phyloP scores from a whole-genome alignment of 2,888 invertebrate species.

The Melanchra persicariae region DNA sequence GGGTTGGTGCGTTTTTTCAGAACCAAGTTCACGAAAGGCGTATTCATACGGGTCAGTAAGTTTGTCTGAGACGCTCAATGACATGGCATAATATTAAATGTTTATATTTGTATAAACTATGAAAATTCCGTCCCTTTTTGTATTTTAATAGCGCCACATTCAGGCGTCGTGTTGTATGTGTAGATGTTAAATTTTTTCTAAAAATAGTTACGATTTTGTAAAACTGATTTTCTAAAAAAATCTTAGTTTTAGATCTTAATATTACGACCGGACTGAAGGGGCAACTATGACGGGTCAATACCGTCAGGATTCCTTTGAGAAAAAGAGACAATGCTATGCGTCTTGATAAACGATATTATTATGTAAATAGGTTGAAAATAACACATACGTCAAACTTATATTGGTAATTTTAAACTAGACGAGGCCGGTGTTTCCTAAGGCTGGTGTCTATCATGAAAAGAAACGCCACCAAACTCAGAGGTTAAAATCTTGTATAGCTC shows the following conservation, averaged over 20 bases:
- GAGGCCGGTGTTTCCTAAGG: too few species aligned
- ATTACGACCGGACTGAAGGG: not conserved
- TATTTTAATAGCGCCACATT: not conserved
- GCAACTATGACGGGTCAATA: too few species aligned
- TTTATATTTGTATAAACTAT: not conserved
- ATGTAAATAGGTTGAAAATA: too few species aligned
- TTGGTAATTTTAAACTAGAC: too few species aligned
- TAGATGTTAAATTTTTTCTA: not conserved
- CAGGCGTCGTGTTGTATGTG: slow-evolving; percentile 1
- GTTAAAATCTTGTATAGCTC: too few species aligned
- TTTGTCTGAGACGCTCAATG: slow-evolving; percentile 16
- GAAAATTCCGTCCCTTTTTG: slow-evolving; percentile 35
- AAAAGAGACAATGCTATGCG: too few species aligned
- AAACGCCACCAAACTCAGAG: too few species aligned
- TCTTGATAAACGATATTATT: too few species aligned
- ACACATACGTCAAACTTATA: too few species aligned
- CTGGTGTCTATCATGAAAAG: too few species aligned
- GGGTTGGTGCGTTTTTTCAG: not conserved
- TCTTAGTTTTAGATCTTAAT: not conserved
- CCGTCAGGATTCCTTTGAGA: too few species aligned
- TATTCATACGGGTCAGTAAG: not conserved
- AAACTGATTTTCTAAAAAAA: not conserved
- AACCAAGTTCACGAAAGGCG: not conserved
- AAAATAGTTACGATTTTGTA: not conserved
- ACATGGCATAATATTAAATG: slow-evolving; percentile 22